phyloP scores from a whole-genome alignment of 1,140 invertebrate species.

The Bombus ignitus region DNA sequence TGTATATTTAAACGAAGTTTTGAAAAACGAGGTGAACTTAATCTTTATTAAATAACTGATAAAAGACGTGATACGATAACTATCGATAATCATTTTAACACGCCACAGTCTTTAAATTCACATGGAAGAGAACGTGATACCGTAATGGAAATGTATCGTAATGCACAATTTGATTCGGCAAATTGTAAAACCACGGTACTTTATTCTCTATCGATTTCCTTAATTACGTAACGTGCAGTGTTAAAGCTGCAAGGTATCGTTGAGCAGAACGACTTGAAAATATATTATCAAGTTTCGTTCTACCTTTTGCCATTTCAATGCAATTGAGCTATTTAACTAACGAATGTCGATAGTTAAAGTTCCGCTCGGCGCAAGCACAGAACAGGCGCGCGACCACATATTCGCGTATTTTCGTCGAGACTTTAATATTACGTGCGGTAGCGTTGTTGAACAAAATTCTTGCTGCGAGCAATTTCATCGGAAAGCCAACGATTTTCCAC shows the following conservation, averaged over 20 bases:
- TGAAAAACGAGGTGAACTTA: too few species aligned
- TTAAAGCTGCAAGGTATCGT: too few species aligned
- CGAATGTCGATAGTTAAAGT: slow-evolving; percentile 6
- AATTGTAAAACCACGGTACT: neutral
- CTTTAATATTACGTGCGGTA: slow-evolving; percentile 10
- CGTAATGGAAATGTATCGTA: too few species aligned
- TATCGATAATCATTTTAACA: neutral
- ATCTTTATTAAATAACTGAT: too few species aligned
- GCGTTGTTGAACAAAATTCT: slow-evolving; percentile 32
- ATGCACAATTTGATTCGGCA: neutral
- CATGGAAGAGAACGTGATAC: neutral
- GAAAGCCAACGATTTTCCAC: neutral
- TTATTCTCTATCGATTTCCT: neutral
- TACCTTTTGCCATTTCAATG: neutral
- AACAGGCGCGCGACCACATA: neutral
- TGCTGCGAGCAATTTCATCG: slow-evolving; percentile 19
- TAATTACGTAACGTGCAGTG: neutral
- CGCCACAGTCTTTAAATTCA: neutral
- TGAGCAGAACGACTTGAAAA: neutral
- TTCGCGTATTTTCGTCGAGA: neutral
- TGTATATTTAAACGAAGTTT: too few species aligned
- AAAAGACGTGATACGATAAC: neutral
- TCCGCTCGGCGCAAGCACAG: neutral
- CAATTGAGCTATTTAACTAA: neutral
- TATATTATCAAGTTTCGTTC: neutral